phyloP scores from a whole-genome alignment of 1,140 invertebrate species.

The Bombus consobrinus region DNA sequence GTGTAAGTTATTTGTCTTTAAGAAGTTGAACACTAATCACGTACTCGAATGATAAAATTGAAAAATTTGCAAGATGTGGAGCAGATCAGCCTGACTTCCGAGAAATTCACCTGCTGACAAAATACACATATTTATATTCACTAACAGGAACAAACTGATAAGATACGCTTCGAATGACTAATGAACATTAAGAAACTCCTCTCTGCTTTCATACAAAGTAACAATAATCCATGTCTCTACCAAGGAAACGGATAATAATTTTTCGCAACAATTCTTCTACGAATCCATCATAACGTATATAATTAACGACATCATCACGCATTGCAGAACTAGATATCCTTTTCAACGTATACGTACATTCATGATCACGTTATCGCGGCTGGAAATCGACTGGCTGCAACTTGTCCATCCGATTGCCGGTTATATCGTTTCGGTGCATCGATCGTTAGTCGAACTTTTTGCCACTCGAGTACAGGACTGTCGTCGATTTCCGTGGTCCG shows the following conservation, averaged over 20 bases:
- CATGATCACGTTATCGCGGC: neutral
- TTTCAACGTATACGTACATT: constrained; percentile 4
- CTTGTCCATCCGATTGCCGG: neutral
- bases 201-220: neutral
- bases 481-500: constrained; percentile 46
- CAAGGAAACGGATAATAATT: neutral
- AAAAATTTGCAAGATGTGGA: too few relatives aligned
- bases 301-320: neutral
- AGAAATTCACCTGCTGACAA: too few relatives aligned
- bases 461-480: neutral
- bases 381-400: constrained; percentile 8
- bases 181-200: neutral
- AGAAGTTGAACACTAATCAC: too few relatives aligned
- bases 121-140: too few relatives aligned
- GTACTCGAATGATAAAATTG: too few relatives aligned
- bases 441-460: constrained; percentile 41
- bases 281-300: neutral
- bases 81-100: too few relatives aligned
- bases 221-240: neutral
- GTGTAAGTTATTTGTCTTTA: too few relatives aligned
- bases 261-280: neutral
- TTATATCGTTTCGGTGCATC: constrained; percentile 32
- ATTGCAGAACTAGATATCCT: neutral
- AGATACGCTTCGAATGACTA: too few relatives aligned
- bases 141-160: too few relatives aligned